A percentile compares a stretch with the other conserved stretches of the same genome.
phyloP scores from a whole-genome alignment of 1,140 invertebrate genomes.

The Drosophila jambulina region DNA sequence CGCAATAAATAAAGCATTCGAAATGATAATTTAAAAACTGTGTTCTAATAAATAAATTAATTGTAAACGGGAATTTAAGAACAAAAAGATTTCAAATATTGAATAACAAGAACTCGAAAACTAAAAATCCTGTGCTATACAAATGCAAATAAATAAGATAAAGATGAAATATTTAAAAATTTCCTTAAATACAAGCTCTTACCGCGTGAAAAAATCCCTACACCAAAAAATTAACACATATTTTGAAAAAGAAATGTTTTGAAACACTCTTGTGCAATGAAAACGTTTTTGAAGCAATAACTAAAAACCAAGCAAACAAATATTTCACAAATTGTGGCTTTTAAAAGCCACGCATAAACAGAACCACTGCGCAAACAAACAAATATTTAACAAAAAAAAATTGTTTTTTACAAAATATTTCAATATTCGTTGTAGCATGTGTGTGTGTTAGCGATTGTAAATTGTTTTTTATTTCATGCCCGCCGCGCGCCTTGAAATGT shows the following conservation, averaged over 20 bases:
- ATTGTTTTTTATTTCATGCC: constrained; percentile 67
- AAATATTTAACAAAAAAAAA: constrained; percentile 39
- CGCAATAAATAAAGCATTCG: background rate
- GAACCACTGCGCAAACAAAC: constrained; percentile 16
- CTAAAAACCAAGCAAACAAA: constrained; percentile 23
- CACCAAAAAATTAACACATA: background rate
- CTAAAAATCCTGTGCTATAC: background rate
- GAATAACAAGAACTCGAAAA: background rate
- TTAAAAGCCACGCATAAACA: constrained; percentile 6
- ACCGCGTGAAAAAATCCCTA: background rate
- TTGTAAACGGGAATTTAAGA: background rate
- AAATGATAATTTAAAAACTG: background rate
- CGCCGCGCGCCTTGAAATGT: constrained; percentile 74
- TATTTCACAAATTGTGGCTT: constrained; percentile 14
- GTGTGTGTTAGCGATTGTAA: constrained; percentile 40
- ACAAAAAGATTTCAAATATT: background rate
- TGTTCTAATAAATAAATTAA: background rate
- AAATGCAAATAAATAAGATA: background rate
- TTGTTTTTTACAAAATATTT: constrained; percentile 48
- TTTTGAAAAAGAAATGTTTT: background rate
- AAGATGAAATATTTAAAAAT: background rate
- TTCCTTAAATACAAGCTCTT: background rate
- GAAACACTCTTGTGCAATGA: constrained; percentile 2
- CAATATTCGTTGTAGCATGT: constrained; percentile 15
- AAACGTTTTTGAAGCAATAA: background rate